These are phyloP conservation scores for Calyptommatus sinebrachiatus DNA, from an alignment of 2,113 vertebrate species.

Conservation along the genomic window DNA sequence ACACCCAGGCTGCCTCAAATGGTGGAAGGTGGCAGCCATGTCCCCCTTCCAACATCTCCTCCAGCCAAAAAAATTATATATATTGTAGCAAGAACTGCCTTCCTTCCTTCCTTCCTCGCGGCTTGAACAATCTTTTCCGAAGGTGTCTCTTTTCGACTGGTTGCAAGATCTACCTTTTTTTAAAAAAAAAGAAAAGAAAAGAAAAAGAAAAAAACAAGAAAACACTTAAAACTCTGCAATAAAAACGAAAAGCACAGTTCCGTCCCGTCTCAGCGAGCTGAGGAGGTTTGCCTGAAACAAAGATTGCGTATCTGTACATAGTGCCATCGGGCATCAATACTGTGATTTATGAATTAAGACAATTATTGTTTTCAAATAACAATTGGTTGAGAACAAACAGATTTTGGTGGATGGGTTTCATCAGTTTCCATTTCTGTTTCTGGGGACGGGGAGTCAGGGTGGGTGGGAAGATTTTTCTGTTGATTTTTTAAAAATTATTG, in stretches of 20 bases:
- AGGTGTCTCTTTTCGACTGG: background rate
- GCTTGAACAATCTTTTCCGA: background rate
- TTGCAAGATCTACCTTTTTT: background rate
- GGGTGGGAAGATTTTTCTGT: constrained; percentile 53
- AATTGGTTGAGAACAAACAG: constrained; percentile 69
- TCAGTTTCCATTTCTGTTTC: constrained; percentile 63
- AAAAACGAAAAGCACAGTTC: background rate
- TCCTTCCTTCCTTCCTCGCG: background rate
- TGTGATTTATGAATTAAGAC: constrained; percentile 58
- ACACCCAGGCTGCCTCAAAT: too few species aligned
- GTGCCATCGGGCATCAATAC: constrained; percentile 57
- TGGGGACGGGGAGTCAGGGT: constrained; percentile 34
- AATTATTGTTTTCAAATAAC: constrained; percentile 58
- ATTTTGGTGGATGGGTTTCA: constrained; percentile 62
- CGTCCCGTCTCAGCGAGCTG: background rate
- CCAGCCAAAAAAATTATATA: too few species aligned
- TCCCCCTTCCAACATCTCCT: too few species aligned
- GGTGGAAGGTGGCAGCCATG: too few species aligned
- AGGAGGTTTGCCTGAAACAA: background rate
- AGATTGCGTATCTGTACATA: constrained; percentile 64
- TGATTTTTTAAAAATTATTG: background rate
- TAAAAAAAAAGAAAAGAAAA: background rate
- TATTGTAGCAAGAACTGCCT: too few species aligned
- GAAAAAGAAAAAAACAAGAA: background rate
- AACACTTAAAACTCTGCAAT: background rate